These are phyloP conservation scores for Catonia carolina DNA, from an alignment of 2,888 invertebrate species.

Conservation along the genomic window DNA sequence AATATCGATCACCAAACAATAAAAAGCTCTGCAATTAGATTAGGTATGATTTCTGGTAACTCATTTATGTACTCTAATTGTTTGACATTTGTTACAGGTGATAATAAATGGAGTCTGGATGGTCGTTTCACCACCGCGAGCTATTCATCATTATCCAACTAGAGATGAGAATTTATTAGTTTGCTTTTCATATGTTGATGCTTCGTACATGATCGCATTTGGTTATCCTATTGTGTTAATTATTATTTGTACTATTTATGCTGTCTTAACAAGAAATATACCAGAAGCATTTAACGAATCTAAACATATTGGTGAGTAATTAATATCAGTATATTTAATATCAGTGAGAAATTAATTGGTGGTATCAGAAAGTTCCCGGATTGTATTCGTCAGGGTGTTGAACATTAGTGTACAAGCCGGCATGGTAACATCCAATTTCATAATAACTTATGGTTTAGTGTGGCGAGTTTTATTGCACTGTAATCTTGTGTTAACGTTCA, in stretches of 20 bases:
- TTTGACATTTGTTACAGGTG: conserved; percentile 49
- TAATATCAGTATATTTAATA: background rate
- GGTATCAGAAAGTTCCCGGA: background rate
- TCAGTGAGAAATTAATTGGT: background rate
- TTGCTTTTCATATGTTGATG: conserved; percentile 86
- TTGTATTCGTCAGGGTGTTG: background rate
- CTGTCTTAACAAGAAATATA: conserved; percentile 89
- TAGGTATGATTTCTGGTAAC: no score
- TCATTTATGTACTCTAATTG: background rate
- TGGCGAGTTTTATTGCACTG: no score
- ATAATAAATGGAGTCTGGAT: conserved; percentile 89
- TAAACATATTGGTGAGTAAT: conserved; percentile 79
- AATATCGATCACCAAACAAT: no score
- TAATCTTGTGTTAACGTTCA: no score
- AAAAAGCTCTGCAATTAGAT: no score
- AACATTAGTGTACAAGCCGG: no score
- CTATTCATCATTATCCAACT: conserved; percentile 85
- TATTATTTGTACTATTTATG: conserved; percentile 95
- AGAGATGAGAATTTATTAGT: conserved; percentile 88
- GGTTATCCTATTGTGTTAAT: conserved; percentile 90
- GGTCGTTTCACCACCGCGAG: conserved; percentile 80
- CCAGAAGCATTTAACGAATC: conserved; percentile 99
- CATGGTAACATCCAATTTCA: no score
- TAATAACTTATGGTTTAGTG: no score
- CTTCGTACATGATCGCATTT: conserved; percentile 90